Evolutionary conservation across 1,140 invertebrate species (phyloP).

Genomic region (Matsumurasca onukii): DNA sequence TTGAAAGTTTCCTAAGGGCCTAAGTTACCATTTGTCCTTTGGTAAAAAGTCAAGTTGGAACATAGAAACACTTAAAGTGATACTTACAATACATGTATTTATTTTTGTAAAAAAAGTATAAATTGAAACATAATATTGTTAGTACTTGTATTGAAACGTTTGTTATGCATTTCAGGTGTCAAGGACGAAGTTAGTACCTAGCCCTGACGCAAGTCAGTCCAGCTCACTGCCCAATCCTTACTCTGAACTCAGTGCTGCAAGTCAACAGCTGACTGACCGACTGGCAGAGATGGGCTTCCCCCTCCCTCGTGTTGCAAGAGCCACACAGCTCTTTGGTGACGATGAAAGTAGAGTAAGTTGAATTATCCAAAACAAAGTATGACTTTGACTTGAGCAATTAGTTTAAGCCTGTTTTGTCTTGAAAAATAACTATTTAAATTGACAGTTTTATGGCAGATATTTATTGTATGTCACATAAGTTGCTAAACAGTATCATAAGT

Average conservation of each 20-base stretch:
- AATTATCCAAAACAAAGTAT: not conserved
- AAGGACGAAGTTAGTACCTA: not conserved
- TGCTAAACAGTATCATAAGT: not conserved
- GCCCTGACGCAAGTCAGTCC: too few species aligned
- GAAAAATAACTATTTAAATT: not conserved
- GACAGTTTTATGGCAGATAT: not conserved
- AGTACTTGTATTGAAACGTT: not conserved
- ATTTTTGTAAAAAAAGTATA: too few species aligned
- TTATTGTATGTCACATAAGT: not conserved
- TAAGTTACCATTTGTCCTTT: too few species aligned
- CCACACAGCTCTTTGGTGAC: conserved; percentile 69
- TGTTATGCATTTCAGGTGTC: not conserved
- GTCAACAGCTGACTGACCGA: conserved; percentile 66
- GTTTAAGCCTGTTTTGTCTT: too few species aligned
- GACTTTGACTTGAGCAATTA: too few species aligned
- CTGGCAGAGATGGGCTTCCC: conserved; percentile 85
- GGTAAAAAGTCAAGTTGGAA: too few species aligned
- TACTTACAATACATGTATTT: too few species aligned
- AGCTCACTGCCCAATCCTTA: conserved; percentile 53
- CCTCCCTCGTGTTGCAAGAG: conserved; percentile 69
- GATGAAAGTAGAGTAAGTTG: conserved; percentile 80
- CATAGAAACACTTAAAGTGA: too few species aligned
- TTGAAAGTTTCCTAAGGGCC: too few species aligned
- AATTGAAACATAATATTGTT: too few species aligned
- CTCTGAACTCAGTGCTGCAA: conserved; percentile 55